phyloP scores from a whole-genome alignment of 2,113 vertebrate species.

The Arizona elegans region DNA sequence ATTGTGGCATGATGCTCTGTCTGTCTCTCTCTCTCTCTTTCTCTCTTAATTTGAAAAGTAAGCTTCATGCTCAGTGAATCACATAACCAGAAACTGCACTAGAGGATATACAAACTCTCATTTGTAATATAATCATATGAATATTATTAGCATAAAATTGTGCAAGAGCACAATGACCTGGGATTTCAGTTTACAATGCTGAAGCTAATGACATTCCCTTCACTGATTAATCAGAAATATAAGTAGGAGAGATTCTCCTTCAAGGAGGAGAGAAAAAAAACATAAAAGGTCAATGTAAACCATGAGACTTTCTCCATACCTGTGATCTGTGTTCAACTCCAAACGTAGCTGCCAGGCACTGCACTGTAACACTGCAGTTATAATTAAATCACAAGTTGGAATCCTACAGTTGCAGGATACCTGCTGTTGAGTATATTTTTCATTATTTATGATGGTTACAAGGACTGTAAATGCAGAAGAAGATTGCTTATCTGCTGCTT shows the following conservation, averaged over 20 bases:
- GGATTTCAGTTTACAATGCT: conserved; percentile 2
- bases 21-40: not conserved
- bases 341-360: not conserved
- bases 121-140: conserved; percentile 16
- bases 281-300: not conserved
- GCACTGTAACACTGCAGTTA: not conserved
- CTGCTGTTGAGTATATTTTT: not conserved
- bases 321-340: not conserved
- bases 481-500: not conserved
- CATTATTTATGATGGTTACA: not conserved
- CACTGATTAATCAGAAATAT: conserved; percentile 16
- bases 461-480: not conserved
- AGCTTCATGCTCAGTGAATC: conserved; percentile 49
- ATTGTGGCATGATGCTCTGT: conserved; percentile 44
- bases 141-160: conserved; percentile 35
- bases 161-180: conserved; percentile 28
- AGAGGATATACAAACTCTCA: conserved; percentile 37
- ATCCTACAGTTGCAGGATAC: not conserved
- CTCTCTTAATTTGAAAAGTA: conserved; percentile 24
- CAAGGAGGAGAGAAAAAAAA: not conserved
- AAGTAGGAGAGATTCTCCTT: not conserved
- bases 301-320: not conserved
- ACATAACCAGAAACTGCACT: conserved; percentile 28
- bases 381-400: not conserved
- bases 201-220: conserved; percentile 46